These are phyloP conservation scores for Sminthopsis crassicaudata DNA, from an alignment of 2,113 vertebrate species.

Conservation along the genomic window DNA sequence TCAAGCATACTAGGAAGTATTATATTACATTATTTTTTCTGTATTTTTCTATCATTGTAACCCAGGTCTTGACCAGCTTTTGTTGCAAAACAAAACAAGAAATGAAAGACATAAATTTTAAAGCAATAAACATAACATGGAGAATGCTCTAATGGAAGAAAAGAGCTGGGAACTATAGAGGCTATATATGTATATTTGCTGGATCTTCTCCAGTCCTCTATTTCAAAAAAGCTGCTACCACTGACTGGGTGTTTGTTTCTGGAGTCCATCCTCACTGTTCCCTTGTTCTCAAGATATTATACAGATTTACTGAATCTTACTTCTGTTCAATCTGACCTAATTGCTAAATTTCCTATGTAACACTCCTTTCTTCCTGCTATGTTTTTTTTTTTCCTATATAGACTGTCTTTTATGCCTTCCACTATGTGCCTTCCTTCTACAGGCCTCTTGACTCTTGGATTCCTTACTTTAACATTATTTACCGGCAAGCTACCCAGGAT, in stretches of 20 bases:
- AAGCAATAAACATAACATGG: not conserved
- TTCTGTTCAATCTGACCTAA: not conserved
- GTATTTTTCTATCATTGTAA: not conserved
- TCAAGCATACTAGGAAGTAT: not conserved
- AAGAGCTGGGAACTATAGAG: not conserved
- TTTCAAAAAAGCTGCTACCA: not conserved
- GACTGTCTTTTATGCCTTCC: too few relatives aligned
- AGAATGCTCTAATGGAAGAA: not conserved
- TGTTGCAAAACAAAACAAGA: not conserved
- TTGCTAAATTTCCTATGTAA: not conserved
- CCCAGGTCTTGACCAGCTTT: not conserved
- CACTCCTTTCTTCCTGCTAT: not conserved
- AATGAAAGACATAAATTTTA: not conserved
- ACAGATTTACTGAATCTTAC: not conserved
- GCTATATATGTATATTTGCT: not conserved
- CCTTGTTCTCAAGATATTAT: not conserved
- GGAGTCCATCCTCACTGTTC: too few relatives aligned
- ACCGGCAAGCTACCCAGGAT: not conserved
- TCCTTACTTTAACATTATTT: not conserved
- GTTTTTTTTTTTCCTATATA: not conserved
- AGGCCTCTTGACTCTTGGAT: not conserved
- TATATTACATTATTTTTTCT: not conserved
- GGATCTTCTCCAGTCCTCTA: not conserved
- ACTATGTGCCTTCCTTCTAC: not conserved
- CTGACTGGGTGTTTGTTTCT: not conserved